Evolutionary conservation across 2,113 vertebrate genomes (phyloP), one percentile per base, ranked within the genome.

Genomic region (Spermophilus dauricus): DNA sequence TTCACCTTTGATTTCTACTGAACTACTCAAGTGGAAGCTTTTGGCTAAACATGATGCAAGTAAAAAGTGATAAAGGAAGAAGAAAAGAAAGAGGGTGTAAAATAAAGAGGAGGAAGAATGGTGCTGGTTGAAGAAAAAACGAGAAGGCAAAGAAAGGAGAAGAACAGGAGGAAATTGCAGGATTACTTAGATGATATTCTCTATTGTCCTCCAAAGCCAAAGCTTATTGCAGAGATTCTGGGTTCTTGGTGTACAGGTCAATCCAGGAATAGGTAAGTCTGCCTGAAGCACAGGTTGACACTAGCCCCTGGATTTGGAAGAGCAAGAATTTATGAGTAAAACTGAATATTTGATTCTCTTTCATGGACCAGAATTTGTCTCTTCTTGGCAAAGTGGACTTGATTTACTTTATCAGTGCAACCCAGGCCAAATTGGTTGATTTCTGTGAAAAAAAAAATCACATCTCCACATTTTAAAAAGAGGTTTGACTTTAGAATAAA

Each of bases 141-240:
- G 3, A 75, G 8, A 9, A 53, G 11, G 16, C 51, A 42, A 6
- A n/a, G 11, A 14, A 72, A 28, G 8, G 22, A 34, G 8, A 13
- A 24, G 1, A 70, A 0, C 1, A 48, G 16, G 24, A 32, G 4
- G 0, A 8, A 22, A 48, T 26, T 72, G 10, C 12, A 72, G 20
- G 30, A 26, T 18, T 53, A 28, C 32, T 73, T 78, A 42, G 56
- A 7, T 42, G 8, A 32, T 61, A 1, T 65, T 77, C 34, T 56
- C 18, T 53, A 89, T 30, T 18, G 34, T 3, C 45, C 24, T 94
- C 53, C 58, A 83, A 81, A 42, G 30, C 2, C 51, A 72, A 86
- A 67, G 17, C 2, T 8, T 76, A 6, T 20, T 34, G 73, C n/a
- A 56, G 72, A 85, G 81, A 30, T 30, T 18, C 42, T 51, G 26